Evolutionary conservation across 2,113 vertebrate species (phyloP).

Genomic region (Caracal caracal): DNA sequence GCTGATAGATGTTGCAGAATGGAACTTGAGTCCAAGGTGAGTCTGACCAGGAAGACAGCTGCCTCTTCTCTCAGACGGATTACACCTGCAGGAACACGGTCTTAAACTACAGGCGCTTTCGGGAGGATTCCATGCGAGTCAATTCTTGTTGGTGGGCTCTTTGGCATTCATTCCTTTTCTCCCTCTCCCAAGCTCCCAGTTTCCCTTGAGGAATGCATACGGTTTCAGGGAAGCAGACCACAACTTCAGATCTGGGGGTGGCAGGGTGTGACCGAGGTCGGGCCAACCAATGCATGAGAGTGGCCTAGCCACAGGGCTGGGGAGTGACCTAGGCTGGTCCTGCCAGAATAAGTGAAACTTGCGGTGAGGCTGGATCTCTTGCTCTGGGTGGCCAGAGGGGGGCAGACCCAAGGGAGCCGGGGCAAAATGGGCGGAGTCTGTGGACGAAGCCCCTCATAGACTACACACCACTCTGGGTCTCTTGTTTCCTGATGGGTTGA

Average conservation of each 20-base stretch:
- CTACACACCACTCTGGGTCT: not conserved
- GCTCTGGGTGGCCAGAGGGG: not conserved
- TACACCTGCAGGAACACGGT: not conserved
- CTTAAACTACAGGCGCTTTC: not conserved
- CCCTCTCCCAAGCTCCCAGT: not conserved
- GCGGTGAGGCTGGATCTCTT: not conserved
- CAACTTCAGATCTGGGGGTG: not conserved
- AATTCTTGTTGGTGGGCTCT: not conserved
- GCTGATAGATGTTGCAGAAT: not conserved
- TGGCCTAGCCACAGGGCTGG: not conserved
- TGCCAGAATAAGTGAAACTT: not conserved
- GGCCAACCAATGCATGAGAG: not conserved
- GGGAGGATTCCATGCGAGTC: not conserved
- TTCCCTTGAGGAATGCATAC: not conserved
- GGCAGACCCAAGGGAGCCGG: not conserved
- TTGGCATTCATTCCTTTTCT: not conserved
- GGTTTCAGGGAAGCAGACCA: not conserved
- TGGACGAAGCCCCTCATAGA: not conserved
- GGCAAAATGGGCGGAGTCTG: not conserved
- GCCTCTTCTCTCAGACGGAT: not conserved
- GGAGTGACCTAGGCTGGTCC: not conserved
- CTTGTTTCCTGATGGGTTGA: not conserved
- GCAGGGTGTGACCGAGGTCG: not conserved
- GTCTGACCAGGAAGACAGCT: not conserved
- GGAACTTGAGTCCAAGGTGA: not conserved